Evolutionary conservation across 2,888 invertebrate species (phyloP).

Genomic region (Dinocampus coccinellae): DNA sequence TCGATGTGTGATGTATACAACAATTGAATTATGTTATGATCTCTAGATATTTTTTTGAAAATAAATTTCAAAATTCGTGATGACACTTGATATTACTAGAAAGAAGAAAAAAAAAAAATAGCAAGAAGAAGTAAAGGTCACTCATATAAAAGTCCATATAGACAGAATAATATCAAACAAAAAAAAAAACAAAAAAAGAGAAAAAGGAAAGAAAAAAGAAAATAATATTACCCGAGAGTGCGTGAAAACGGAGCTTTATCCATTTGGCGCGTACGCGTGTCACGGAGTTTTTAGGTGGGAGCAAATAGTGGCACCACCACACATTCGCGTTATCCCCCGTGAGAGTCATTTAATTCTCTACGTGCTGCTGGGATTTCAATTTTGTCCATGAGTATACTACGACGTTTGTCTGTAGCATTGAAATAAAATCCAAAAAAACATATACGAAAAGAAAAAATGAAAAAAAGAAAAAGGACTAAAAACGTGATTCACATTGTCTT

Average conservation of each 20-base stretch:
- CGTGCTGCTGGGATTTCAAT: slow-evolving; percentile 47
- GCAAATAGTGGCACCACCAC: slow-evolving; percentile 22
- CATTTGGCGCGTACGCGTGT: slow-evolving; percentile 44
- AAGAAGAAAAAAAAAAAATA: too few relatives aligned
- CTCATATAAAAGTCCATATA: neutral
- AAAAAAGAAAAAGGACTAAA: slow-evolving; percentile 35
- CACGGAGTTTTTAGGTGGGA: slow-evolving; percentile 35
- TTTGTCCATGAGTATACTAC: slow-evolving; percentile 33
- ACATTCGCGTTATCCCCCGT: slow-evolving; percentile 45
- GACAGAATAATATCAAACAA: neutral
- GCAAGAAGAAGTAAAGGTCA: too few relatives aligned
- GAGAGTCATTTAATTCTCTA: slow-evolving; percentile 47
- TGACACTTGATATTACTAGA: too few relatives aligned
- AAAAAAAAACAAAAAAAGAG: too few relatives aligned
- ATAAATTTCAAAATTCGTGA: too few relatives aligned
- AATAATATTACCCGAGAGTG: slow-evolving; percentile 4
- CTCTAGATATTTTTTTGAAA: too few relatives aligned
- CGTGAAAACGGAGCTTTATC: slow-evolving; percentile 44
- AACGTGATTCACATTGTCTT: slow-evolving; percentile 1
- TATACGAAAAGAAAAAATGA: neutral
- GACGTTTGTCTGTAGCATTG: neutral
- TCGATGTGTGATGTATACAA: too few relatives aligned
- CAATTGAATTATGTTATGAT: too few relatives aligned
- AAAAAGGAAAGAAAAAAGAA: too few relatives aligned
- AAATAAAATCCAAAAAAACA: neutral